Conservation (phyloP, 1,140 invertebrate species). For the Bombus superbus region DNA sequence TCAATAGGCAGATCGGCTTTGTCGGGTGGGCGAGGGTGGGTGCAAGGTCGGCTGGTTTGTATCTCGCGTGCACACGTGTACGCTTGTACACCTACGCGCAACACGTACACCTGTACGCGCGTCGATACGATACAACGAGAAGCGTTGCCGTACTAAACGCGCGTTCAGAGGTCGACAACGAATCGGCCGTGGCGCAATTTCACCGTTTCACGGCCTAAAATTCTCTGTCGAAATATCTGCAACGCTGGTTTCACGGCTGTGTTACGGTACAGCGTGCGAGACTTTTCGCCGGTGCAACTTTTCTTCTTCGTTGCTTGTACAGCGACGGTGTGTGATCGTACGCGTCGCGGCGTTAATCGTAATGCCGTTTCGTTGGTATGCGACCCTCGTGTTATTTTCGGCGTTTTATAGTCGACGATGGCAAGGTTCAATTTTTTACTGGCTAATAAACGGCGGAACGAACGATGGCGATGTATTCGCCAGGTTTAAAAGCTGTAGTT, state of each 20-base stretch:
- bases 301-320: too few relatives aligned
- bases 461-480: background rate
- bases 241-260: background rate
- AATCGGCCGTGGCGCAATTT: slow-evolving; percentile 13
- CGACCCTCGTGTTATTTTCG: background rate
- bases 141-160: background rate
- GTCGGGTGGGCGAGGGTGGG: slow-evolving; percentile 47
- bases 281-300: background rate
- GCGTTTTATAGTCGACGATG: too few relatives aligned
- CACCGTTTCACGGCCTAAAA: background rate
- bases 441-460: background rate
- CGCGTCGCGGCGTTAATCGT: too few relatives aligned
- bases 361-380: background rate
- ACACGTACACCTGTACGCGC: slow-evolving; percentile 18
- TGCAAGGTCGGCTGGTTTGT: slow-evolving; percentile 62
- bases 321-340: too few relatives aligned
- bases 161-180: background rate
- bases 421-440: background rate
- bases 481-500: too few relatives aligned
- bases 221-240: background rate
- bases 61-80: slow-evolving; percentile 28
- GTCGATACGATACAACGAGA: background rate
- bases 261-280: background rate
- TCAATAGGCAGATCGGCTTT: slow-evolving; percentile 72
- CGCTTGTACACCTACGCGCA: background rate